A percentile compares a stretch with the other conserved stretches of the same genome.
Evolutionary conservation across 2,113 vertebrate genomes (phyloP).

Genomic region (Tympanuchus pallidicinctus): DNA sequence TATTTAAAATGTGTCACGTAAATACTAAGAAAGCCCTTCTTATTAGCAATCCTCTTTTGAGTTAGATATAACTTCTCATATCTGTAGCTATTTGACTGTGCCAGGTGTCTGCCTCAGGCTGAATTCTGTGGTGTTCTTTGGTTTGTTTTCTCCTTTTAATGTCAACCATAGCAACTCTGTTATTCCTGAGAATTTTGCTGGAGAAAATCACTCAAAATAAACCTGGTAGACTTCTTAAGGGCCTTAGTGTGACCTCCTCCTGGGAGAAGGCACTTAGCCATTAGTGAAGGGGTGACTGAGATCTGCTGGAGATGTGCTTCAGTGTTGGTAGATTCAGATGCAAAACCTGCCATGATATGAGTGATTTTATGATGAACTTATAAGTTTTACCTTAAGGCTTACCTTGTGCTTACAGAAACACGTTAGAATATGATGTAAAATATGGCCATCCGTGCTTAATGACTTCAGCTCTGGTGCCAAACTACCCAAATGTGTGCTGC

Average conservation of each 20-base stretch:
- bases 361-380: background rate
- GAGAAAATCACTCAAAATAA: slow-evolving; percentile 6
- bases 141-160: slow-evolving; percentile 1
- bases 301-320: background rate
- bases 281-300: slow-evolving; percentile 8
- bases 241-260: background rate
- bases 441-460: accelerated
- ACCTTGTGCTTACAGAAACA: background rate
- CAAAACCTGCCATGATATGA: background rate
- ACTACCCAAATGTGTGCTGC: background rate
- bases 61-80: slow-evolving; percentile 21
- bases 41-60: slow-evolving; percentile 20
- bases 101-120: slow-evolving; percentile 56
- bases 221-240: background rate
- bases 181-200: background rate
- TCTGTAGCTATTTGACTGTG: background rate
- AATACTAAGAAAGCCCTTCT: background rate
- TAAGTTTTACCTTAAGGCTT: background rate
- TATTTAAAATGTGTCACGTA: background rate
- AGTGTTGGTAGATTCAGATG: background rate
- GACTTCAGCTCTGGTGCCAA: background rate
- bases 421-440: background rate
- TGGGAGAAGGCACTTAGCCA: background rate
- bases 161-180: slow-evolving; percentile 31
- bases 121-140: slow-evolving; percentile 34